phyloP scores from a whole-genome alignment of 2,113 vertebrate species.

The Tupaia tana region DNA sequence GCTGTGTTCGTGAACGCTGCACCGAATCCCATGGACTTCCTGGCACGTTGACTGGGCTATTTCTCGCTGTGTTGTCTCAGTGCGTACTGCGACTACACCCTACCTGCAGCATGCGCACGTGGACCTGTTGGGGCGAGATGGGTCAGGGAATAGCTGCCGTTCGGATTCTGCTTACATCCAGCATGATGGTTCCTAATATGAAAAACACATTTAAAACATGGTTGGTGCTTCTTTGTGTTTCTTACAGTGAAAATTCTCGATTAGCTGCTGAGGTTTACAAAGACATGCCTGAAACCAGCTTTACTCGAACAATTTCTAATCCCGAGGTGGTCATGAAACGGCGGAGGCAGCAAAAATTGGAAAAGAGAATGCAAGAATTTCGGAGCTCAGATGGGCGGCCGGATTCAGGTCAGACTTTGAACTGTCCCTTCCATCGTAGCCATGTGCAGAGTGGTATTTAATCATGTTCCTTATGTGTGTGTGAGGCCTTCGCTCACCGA shows the following conservation, averaged over 20 bases:
- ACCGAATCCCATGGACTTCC: too few species aligned
- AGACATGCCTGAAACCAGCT: constrained; percentile 99
- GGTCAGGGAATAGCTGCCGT: not conserved
- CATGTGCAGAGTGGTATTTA: not conserved
- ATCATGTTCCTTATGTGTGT: too few species aligned
- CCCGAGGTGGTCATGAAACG: constrained; percentile 99
- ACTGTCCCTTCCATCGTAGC: not conserved
- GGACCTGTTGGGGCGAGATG: not conserved
- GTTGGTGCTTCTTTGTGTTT: not conserved
- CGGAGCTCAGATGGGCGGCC: constrained; percentile 96
- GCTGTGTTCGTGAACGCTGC: too few species aligned
- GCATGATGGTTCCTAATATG: not conserved
- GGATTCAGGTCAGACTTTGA: constrained; percentile 91
- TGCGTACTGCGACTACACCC: too few species aligned
- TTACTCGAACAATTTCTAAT: constrained; percentile 98
- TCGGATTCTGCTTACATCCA: too few species aligned
- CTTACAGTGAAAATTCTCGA: constrained; percentile 93
- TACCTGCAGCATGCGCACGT: too few species aligned
- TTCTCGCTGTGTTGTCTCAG: too few species aligned
- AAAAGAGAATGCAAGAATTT: constrained; percentile 98
- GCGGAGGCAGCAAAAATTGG: constrained; percentile 95
- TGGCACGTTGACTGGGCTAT: too few species aligned
- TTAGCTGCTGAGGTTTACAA: constrained; percentile 99
- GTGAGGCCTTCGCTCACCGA: not conserved
- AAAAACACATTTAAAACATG: not conserved